Conservation (phyloP, 1,140 invertebrate species). For the Laupala kohalensis region DNA sequence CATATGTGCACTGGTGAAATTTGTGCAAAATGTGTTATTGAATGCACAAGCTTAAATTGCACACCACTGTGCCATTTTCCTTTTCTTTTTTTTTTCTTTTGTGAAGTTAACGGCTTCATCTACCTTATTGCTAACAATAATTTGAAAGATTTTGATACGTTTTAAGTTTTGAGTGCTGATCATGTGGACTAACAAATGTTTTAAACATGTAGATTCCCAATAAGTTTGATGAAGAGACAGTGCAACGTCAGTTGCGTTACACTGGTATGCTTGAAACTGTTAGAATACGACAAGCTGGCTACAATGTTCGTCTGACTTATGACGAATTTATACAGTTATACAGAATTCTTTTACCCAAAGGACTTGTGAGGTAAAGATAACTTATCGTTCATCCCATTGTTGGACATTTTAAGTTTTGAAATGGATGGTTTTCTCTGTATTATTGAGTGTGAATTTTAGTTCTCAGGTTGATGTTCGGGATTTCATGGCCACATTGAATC, state of each 20-base stretch:
- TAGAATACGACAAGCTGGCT: constrained; percentile 85
- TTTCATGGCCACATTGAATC: constrained; percentile 64
- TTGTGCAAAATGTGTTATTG: too few relatives aligned
- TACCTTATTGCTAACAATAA: too few relatives aligned
- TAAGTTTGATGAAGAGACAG: constrained; percentile 85
- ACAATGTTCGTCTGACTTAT: constrained; percentile 84
- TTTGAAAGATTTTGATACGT: too few relatives aligned
- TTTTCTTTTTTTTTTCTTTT: too few relatives aligned
- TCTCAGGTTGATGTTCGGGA: constrained; percentile 65
- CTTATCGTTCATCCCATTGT: too few relatives aligned
- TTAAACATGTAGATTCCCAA: constrained; percentile 52
- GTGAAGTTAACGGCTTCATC: too few relatives aligned
- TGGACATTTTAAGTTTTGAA: too few relatives aligned
- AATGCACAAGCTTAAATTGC: too few relatives aligned
- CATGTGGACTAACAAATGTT: constrained; percentile 1
- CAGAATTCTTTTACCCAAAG: constrained; percentile 79
- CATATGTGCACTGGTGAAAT: too few relatives aligned
- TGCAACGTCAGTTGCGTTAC: constrained; percentile 76
- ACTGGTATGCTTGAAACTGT: constrained; percentile 96
- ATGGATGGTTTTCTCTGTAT: background rate
- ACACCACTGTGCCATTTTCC: background rate
- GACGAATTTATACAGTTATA: constrained; percentile 90
- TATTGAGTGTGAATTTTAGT: constrained; percentile 27
- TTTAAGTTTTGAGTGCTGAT: too few relatives aligned
- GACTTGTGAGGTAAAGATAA: constrained; percentile 44